Base-by-base conservation (phyloP, 2,888 invertebrate genomes). In the Ptychoptera albimana region DNA sequence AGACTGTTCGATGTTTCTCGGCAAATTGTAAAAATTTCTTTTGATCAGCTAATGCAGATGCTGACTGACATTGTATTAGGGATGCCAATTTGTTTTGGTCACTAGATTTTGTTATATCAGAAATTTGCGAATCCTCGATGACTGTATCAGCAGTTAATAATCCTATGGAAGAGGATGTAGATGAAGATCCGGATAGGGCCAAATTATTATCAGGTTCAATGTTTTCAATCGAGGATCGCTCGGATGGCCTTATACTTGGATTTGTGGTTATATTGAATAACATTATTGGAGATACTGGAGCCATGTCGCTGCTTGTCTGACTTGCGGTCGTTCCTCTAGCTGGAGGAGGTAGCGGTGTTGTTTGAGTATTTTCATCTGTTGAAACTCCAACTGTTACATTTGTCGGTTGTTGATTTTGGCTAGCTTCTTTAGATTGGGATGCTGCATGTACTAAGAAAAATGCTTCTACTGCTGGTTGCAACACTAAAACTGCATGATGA, bases 391-490 rank as follows among this genome's bases (percentile, higher is more conserved):
- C 11, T n/a, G 45, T 14, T 9, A 38, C 39, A 15, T 30, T 7
- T 7, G 34, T 12, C 39, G 32, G 59, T 56, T 9, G 58, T 51
- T 12, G 36, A 52, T 12, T 53, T 51, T 5, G 52, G 37, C 2
- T 52, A 48, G 1, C 51, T 53, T 48, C 57, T 58, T 51, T 53
- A 48, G 57, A 58, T 60, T 72, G 68, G 49, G 72, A 63, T 52
- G 79, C 79, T 13, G 86, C 83, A 59, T 89, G 87, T 2, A 88
- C 85, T 44, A 89, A 67, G 70, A 91, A 91, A 68, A 91, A 91
- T 10, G 88, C 86, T 64, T 91, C 89, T 3, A 91, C 88, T 6
- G 87, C 82, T 23, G 88, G 85, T 65, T 79, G 86, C 45, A 89
- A 67, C 23, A 88, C 84, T 31, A 88, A 72, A 14, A 88, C 88